Percentiles rank a stretch among this genome's conserved stretches.
Evolutionary conservation across 2,888 invertebrate genomes (phyloP).

Genomic region (Synergus gifuensis): DNA sequence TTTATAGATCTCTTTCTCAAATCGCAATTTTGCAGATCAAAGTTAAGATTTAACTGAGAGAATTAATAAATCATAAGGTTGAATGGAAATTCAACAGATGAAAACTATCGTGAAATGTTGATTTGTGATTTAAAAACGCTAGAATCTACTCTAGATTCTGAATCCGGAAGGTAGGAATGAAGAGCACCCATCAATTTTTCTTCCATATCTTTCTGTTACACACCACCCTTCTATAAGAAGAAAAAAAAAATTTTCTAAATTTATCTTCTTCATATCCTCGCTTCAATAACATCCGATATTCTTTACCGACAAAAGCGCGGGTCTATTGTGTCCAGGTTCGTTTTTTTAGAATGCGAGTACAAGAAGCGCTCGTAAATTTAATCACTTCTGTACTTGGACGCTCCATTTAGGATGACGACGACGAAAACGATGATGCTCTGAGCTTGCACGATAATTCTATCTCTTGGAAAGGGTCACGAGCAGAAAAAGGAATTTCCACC

Average conservation of each 20-base stretch:
- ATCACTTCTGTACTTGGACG: constrained; percentile 27
- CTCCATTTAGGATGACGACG: constrained; percentile 32
- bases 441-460: constrained; percentile 32
- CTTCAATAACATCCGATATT: constrained; percentile 33
- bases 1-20: constrained; percentile 1
- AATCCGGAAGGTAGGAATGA: too few relatives aligned
- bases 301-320: constrained; percentile 7
- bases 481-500: constrained; percentile 35
- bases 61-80: too few relatives aligned
- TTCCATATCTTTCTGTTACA: too few relatives aligned
- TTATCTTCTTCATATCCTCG: constrained; percentile 21
- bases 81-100: too few relatives aligned
- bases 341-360: constrained; percentile 6
- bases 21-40: constrained; percentile 24
- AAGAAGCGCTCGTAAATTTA: constrained; percentile 33
- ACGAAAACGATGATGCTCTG: constrained; percentile 33
- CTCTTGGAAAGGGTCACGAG: constrained; percentile 15
- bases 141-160: too few relatives aligned
- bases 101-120: too few relatives aligned
- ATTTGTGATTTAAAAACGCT: too few relatives aligned
- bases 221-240: neutral
- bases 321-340: neutral
- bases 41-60: neutral
- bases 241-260: neutral
- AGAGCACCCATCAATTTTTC: too few relatives aligned